Conservation (phyloP, 2,797 vertebrate genomes). For the Trematomus bernacchii region DNA sequence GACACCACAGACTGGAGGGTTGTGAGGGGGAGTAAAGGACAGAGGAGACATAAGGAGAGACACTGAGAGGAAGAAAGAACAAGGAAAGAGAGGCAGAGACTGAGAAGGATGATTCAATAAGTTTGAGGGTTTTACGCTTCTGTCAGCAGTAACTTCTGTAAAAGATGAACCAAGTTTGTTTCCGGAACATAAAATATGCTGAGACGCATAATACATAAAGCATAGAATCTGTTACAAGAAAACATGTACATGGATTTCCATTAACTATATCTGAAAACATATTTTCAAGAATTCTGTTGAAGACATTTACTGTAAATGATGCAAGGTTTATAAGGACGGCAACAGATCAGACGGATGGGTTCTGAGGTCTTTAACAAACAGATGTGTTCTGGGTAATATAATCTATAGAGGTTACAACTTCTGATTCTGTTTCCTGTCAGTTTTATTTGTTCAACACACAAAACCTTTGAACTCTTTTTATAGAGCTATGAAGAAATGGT, state of each 20-base stretch:
- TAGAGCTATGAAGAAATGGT: slow-evolving; percentile 40
- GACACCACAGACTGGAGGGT: slow-evolving; percentile 51
- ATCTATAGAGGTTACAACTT: slow-evolving; percentile 49
- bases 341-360: slow-evolving; percentile 26
- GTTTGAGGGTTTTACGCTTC: slow-evolving; percentile 60
- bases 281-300: slow-evolving; percentile 33
- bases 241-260: slow-evolving; percentile 31
- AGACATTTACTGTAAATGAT: slow-evolving; percentile 40
- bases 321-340: slow-evolving; percentile 45
- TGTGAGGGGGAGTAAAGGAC: slow-evolving; percentile 60
- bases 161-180: slow-evolving; percentile 65
- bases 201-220: slow-evolving; percentile 44
- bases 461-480: slow-evolving; percentile 50
- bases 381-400: slow-evolving; percentile 35
- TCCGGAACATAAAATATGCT: slow-evolving; percentile 42
- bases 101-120: slow-evolving; percentile 53
- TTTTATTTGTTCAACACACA: slow-evolving; percentile 57
- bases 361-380: slow-evolving; percentile 44
- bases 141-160: slow-evolving; percentile 70
- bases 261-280: slow-evolving; percentile 38
- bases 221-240: slow-evolving; percentile 12
- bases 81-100: slow-evolving; percentile 28
- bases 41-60: slow-evolving; percentile 26
- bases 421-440: slow-evolving; percentile 32
- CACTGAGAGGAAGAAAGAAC: slow-evolving; percentile 19